Base-by-base conservation (phyloP, 2,113 vertebrate genomes). In the Barnardius zonarius region DNA sequence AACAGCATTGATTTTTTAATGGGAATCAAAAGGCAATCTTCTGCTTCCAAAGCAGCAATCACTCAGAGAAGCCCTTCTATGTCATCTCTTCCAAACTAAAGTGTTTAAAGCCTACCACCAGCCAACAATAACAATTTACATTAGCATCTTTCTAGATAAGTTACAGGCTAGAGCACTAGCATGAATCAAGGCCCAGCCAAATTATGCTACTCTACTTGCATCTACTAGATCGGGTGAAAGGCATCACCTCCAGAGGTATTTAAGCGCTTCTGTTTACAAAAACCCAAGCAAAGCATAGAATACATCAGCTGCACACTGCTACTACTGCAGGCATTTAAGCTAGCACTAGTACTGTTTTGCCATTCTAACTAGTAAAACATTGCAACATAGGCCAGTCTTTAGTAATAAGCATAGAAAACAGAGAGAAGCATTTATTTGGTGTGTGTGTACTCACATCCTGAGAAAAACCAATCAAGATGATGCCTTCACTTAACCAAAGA, bases 241-340 rank as follows among this genome's bases (percentile, higher is more conserved):
- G 3, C 18, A 54, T 39, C 8, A 11, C 17, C 13, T n/a, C 28
- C 5, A 87, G 24, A 59, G 11, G 1, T 0, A 52, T 33, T 17
- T 10, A 37, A 63, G 22, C n/a, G 30, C 30, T 17, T 43, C 0
- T 31, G 5, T 43, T 80, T 73, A 20, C 23, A 52, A 69, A 8
- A n/a, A 81, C 8, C 5, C n/a, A 81, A 24, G 16, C 7, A 44
- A 61, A 69, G 17, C 0, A 0, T 24, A 68, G 12, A 48, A 55
- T 5, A 28, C 5, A 7, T 61, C 27, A 44, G 20, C 2, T 22
- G 1, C 5, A 57, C 6, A 5, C 16, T 1, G 0, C 27, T 27
- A 14, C 22, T 69, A 18, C 24, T 76, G 2, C 20, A 52, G 49
- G 11, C 18, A 20, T 16, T 62, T 66, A 83, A 54, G 25, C 14